Conservation (phyloP, 2,113 vertebrate genomes). For the Hippocampus zosterae region DNA sequence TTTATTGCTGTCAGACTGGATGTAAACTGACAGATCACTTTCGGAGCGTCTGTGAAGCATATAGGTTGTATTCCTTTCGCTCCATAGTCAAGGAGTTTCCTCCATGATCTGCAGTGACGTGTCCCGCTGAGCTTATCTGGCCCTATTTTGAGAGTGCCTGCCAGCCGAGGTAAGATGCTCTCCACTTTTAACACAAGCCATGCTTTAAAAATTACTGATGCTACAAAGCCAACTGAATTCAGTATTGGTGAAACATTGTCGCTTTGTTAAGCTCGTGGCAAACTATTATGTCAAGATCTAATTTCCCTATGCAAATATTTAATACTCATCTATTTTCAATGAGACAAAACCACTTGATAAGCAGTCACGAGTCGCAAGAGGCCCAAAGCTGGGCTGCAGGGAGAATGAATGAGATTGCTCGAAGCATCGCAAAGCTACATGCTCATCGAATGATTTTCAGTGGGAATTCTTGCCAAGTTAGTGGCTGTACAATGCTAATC, state of each 20-base stretch:
- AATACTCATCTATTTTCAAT: constrained; percentile 42
- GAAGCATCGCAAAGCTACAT: not conserved
- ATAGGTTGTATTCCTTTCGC: constrained; percentile 19
- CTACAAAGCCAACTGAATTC: not conserved
- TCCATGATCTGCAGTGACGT: constrained; percentile 38
- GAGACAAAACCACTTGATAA: constrained; percentile 16
- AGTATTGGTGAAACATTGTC: not conserved
- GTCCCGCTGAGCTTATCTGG: constrained; percentile 39
- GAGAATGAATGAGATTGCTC: constrained; percentile 8
- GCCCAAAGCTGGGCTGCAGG: constrained; percentile 18
- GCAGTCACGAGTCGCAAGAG: constrained; percentile 16
- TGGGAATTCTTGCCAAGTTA: constrained; percentile 5
- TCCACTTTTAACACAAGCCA: constrained; percentile 17
- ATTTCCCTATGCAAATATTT: constrained; percentile 41
- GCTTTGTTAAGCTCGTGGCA: not conserved
- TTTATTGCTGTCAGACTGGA: constrained; percentile 36
- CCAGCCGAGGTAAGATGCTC: constrained; percentile 57
- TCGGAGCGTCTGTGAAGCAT: constrained; percentile 36
- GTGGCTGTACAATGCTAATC: not conserved
- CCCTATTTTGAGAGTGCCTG: constrained; percentile 27
- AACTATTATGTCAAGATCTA: not conserved
- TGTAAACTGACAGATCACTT: constrained; percentile 25
- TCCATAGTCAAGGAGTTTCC: constrained; percentile 22
- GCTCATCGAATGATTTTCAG: constrained; percentile 4
- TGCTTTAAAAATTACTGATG: constrained; percentile 22